A percentile compares a stretch with the other conserved stretches of the same genome.
phyloP scores from a whole-genome alignment of 2,113 vertebrate species.

The Anoplopoma fimbria region DNA sequence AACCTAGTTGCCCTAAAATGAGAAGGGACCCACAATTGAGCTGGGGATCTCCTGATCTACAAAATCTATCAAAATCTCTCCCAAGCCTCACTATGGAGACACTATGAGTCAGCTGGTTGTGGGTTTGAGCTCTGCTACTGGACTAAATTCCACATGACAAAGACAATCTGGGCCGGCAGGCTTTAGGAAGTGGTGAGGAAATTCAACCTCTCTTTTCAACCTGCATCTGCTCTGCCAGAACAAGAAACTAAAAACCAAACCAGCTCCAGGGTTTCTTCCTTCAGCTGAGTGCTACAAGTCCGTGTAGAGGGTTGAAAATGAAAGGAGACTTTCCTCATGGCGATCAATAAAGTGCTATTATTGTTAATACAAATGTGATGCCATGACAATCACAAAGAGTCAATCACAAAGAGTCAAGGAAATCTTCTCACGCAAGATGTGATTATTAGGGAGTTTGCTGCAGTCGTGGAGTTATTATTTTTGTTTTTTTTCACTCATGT shows the following conservation, averaged over 20 bases:
- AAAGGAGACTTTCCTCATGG: constrained; percentile 9
- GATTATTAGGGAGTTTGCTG: neutral
- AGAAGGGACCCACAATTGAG: constrained; percentile 30
- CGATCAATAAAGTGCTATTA: constrained; percentile 7
- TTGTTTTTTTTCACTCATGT: neutral
- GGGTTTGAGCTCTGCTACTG: constrained; percentile 48
- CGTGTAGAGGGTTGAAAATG: neutral
- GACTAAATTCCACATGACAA: constrained; percentile 52
- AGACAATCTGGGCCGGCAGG: constrained; percentile 50
- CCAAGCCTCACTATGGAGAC: neutral
- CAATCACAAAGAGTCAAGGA: neutral
- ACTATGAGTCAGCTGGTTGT: constrained; percentile 15
- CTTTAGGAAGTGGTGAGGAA: constrained; percentile 56
- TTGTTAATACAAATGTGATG: neutral
- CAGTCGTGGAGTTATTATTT: neutral
- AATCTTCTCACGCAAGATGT: constrained; percentile 2
- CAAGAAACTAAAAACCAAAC: constrained; percentile 21
- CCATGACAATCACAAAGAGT: neutral
- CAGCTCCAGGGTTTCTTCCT: constrained; percentile 18
- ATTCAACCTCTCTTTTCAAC: constrained; percentile 42
- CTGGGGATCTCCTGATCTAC: constrained; percentile 27
- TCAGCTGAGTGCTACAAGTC: constrained; percentile 12
- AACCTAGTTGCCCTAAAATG: neutral
- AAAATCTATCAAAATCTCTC: constrained; percentile 44
- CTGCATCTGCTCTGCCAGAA: constrained; percentile 38